Percentiles rank a stretch among this genome's conserved stretches.
Evolutionary conservation across 2,888 invertebrate genomes (phyloP).

Genomic region (Gisinianus flammeolus): DNA sequence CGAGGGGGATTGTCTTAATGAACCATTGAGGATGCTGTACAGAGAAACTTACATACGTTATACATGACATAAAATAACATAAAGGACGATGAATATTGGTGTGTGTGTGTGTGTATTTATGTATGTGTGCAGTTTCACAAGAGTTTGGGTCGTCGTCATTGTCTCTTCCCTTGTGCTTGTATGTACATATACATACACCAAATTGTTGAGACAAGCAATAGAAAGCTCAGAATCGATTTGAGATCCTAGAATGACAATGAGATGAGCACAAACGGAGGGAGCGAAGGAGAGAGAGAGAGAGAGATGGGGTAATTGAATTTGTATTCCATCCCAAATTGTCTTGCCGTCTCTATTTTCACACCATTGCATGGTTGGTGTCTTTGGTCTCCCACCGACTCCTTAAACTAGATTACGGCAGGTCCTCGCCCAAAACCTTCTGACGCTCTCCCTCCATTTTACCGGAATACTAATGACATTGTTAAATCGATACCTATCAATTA

Average conservation of each 20-base stretch:
- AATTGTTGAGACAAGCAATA: neutral
- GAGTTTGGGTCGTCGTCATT: no score
- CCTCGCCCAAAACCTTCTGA: neutral
- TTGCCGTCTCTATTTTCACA: slow-evolving; percentile 33
- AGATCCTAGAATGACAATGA: slow-evolving; percentile 22
- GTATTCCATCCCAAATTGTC: slow-evolving; percentile 30
- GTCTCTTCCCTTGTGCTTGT: no score
- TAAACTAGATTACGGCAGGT: slow-evolving; percentile 30
- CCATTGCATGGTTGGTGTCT: slow-evolving; percentile 11
- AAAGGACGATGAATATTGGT: slow-evolving; percentile 15
- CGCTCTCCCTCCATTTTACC: neutral
- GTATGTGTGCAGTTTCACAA: no score
- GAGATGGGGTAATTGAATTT: slow-evolving; percentile 37
- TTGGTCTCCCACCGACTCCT: slow-evolving; percentile 15
- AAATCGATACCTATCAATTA: slow-evolving; percentile 37
- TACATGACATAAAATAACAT: slow-evolving; percentile 24
- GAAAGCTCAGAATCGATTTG: slow-evolving; percentile 7
- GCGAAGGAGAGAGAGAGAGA: neutral
- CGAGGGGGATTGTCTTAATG: slow-evolving; percentile 24
- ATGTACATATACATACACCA: no score
- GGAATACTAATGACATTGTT: slow-evolving; percentile 35
- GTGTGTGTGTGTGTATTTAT: no score
- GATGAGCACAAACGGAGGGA: slow-evolving; percentile 6
- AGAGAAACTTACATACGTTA: neutral
- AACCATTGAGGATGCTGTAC: slow-evolving; percentile 20